Evolutionary conservation across 2,113 vertebrate genomes (phyloP).

Genomic region (Scartelaos histophorus): DNA sequence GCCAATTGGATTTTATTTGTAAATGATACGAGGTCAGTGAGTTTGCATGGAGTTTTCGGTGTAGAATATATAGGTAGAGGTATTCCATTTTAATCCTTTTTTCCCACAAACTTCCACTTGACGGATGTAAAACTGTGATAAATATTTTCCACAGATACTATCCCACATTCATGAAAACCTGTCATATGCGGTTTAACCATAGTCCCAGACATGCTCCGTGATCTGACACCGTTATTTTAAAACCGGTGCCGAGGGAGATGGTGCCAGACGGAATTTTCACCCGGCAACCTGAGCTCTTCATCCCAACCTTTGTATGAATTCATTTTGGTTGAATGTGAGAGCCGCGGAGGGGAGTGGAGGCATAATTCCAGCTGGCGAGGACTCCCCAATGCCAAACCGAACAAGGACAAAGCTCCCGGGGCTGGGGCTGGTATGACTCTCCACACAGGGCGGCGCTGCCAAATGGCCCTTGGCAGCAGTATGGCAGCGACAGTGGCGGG

Average conservation of each 20-base stretch:
- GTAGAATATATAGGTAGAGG: too few species aligned
- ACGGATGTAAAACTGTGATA: too few species aligned
- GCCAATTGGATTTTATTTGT: too few species aligned
- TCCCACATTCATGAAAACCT: too few species aligned
- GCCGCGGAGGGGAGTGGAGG: constrained; percentile 2
- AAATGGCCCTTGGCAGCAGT: constrained; percentile 62
- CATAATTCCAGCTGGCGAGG: constrained; percentile 67
- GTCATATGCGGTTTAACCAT: constrained; percentile 15
- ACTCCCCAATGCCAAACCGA: constrained; percentile 54
- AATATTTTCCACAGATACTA: too few species aligned
- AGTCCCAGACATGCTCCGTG: constrained; percentile 31
- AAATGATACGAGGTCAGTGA: too few species aligned
- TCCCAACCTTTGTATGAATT: constrained; percentile 45
- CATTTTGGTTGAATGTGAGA: constrained; percentile 62
- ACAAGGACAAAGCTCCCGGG: constrained; percentile 67
- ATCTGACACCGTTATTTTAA: constrained; percentile 38
- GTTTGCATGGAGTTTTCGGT: too few species aligned
- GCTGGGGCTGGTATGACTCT: constrained; percentile 63
- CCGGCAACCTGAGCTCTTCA: constrained; percentile 43
- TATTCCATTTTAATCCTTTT: too few species aligned
- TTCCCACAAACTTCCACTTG: too few species aligned
- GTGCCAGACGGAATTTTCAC: constrained; percentile 17
- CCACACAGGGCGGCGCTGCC: constrained; percentile 62
- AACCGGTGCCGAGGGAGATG: constrained; percentile 28
- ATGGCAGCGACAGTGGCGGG: constrained; percentile 40